Percentiles rank a stretch among this genome's conserved stretches.
Conservation (phyloP, 2,888 invertebrate genomes). For the Himalopsyche kuldschensis region DNA sequence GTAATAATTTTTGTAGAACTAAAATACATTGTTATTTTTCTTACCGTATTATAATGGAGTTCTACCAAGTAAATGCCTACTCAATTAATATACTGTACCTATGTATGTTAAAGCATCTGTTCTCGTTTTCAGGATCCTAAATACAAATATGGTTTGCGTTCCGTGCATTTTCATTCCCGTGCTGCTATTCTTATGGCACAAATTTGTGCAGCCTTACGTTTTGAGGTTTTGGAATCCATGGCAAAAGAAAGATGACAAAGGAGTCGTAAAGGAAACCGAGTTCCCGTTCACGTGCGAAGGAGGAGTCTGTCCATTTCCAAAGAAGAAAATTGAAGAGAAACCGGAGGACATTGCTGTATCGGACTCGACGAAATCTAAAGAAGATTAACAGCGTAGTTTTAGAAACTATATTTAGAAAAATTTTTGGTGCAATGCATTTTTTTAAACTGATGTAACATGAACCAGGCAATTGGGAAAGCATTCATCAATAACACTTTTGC, state of each 20-base stretch:
- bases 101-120: neutral
- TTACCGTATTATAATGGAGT: too few species aligned
- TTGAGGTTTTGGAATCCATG: constrained; percentile 82
- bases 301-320: constrained; percentile 54
- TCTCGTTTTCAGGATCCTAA: neutral
- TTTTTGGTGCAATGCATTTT: too few species aligned
- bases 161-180: constrained; percentile 86
- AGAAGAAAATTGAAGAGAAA: constrained; percentile 8
- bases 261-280: constrained; percentile 59
- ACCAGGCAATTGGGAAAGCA: too few species aligned
- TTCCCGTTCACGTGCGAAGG: constrained; percentile 65
- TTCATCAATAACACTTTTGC: too few species aligned
- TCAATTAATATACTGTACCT: too few species aligned
- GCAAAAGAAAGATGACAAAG: constrained; percentile 66
- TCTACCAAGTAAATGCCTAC: too few species aligned
- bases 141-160: constrained; percentile 72
- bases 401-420: too few species aligned
- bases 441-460: too few species aligned
- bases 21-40: too few species aligned
- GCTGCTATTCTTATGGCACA: constrained; percentile 80
- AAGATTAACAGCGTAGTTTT: neutral
- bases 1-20: too few species aligned
- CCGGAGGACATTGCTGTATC: neutral
- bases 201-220: constrained; percentile 79
- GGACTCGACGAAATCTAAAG: neutral